These are phyloP conservation scores for Actinia equina DNA, from an alignment of 64 coral and sea anemone species.

Conservation along the genomic window DNA sequence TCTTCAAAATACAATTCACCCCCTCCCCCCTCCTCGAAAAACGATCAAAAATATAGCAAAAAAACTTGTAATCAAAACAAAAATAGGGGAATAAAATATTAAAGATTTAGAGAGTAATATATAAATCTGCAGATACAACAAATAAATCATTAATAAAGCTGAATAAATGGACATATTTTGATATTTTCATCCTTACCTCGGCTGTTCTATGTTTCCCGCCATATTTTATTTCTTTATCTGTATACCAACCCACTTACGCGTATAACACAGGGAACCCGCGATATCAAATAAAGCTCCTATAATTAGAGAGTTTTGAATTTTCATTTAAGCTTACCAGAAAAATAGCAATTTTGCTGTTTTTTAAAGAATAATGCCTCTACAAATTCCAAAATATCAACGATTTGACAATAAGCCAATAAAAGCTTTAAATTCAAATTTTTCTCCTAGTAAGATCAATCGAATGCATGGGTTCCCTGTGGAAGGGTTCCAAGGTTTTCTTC, in stretches of 20 bases:
- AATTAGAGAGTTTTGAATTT: not conserved
- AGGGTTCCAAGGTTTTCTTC: not conserved
- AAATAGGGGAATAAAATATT: not conserved
- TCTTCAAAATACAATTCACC: no score
- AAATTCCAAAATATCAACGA: not conserved
- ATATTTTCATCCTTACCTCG: not conserved
- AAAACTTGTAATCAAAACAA: not conserved
- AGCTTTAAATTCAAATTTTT: no score
- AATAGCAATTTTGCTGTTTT: not conserved
- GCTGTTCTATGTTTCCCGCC: conserved; percentile 51
- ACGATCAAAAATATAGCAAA: not conserved
- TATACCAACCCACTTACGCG: conserved; percentile 27
- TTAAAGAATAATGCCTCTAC: not conserved
- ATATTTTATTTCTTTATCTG: conserved; percentile 46
- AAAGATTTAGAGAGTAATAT: not conserved
- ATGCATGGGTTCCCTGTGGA: not conserved
- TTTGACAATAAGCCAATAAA: no score
- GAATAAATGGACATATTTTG: not conserved
- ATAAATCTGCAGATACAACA: not conserved
- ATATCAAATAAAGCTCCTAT: not conserved
- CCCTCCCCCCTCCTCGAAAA: not conserved
- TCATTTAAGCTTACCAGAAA: not conserved
- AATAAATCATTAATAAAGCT: not conserved
- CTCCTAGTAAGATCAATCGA: no score
- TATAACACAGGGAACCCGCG: not conserved